Percentiles rank a stretch among this genome's conserved stretches.
Conservation (phyloP, 2,888 invertebrate genomes). For the Athalia cordata region DNA sequence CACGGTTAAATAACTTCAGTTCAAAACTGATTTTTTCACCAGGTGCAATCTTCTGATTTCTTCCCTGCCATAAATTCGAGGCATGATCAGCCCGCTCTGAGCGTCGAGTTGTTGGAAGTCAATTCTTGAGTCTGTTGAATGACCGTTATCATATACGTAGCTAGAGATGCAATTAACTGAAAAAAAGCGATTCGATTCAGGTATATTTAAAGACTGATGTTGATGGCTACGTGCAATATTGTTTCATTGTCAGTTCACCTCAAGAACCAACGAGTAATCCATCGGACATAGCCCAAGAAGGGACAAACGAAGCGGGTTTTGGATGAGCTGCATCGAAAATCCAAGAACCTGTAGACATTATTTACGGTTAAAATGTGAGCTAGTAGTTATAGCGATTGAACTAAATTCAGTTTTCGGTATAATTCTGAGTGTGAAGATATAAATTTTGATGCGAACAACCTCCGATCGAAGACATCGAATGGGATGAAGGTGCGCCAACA, state of each 20-base stretch:
- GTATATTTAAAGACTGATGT: background rate
- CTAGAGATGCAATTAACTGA: slow-evolving; percentile 1
- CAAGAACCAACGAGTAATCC: slow-evolving; percentile 34
- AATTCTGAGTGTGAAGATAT: too few species aligned
- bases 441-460: background rate
- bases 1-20: too few species aligned
- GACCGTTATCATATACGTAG: background rate
- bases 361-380: background rate
- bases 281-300: slow-evolving; percentile 29
- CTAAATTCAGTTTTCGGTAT: background rate
- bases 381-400: background rate
- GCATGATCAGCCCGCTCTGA: background rate
- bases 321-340: slow-evolving; percentile 41
- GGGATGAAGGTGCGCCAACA: slow-evolving; percentile 3
- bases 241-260: slow-evolving; percentile 25
- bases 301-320: slow-evolving; percentile 38
- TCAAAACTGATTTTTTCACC: too few species aligned
- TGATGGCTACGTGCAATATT: background rate
- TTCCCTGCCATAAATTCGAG: too few species aligned
- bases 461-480: slow-evolving; percentile 4
- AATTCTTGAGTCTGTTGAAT: background rate
- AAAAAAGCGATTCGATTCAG: background rate
- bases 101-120: background rate
- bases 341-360: slow-evolving; percentile 31
- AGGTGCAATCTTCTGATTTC: too few species aligned